These are phyloP conservation scores for Luscinia megarhynchos DNA, from an alignment of 2,797 vertebrate genomes.

Conservation along the genomic window DNA sequence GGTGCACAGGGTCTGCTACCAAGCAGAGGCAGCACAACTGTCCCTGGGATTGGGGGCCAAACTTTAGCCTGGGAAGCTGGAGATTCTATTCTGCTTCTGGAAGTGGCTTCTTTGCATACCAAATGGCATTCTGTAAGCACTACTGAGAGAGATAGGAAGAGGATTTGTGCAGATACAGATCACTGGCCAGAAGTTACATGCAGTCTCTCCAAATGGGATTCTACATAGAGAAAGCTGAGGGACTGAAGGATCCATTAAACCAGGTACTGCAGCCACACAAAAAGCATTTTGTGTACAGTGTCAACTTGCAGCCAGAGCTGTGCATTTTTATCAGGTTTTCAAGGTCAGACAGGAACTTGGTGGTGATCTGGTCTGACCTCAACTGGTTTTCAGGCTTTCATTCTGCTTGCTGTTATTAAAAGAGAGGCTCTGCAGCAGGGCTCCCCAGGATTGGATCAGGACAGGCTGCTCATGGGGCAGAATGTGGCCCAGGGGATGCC, in stretches of 20 bases:
- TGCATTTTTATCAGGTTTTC: constrained; percentile 63
- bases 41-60: neutral
- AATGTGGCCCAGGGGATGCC: neutral
- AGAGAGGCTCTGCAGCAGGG: neutral
- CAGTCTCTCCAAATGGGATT: neutral
- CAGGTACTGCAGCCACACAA: neutral
- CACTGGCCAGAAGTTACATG: neutral
- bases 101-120: neutral
- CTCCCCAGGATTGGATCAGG: rapidly evolving
- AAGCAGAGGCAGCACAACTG: neutral
- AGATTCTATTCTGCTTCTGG: neutral
- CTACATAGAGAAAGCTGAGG: neutral
- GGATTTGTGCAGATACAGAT: neutral
- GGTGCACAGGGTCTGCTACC: rapidly evolving
- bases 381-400: neutral
- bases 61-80: neutral
- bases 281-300: constrained; percentile 52
- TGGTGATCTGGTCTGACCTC: neutral
- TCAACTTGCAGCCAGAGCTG: constrained; percentile 37
- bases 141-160: neutral
- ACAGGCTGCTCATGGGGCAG: neutral
- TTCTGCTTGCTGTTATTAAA: neutral
- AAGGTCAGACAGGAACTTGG: constrained; percentile 39
- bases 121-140: neutral
- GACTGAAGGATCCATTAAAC: neutral